phyloP scores from a whole-genome alignment of 2,888 invertebrate genomes.

The Sphinx pinastri region DNA sequence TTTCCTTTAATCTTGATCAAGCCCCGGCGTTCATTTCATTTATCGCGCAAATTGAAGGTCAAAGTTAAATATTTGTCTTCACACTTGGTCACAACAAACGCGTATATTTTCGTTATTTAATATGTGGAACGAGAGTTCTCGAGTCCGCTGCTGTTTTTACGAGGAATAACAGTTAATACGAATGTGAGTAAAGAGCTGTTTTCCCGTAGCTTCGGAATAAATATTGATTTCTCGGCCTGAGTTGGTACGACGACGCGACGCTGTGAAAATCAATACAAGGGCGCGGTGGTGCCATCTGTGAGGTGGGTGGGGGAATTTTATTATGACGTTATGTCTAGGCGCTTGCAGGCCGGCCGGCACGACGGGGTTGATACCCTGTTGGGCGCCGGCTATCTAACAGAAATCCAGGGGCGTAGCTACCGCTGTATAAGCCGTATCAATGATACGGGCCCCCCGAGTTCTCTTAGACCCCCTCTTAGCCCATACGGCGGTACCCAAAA shows the following conservation, averaged over 20 bases:
- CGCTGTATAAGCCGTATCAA: no score
- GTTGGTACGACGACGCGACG: constrained; percentile 43
- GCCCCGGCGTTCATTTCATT: constrained; percentile 61
- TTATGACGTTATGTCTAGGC: constrained; percentile 3
- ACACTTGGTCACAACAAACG: constrained; percentile 17
- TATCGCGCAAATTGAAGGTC: constrained; percentile 46
- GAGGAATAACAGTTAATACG: constrained; percentile 44
- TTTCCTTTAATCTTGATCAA: constrained; percentile 69
- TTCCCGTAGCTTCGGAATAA: constrained; percentile 59
- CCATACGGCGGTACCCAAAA: no score
- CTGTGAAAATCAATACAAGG: constrained; percentile 72
- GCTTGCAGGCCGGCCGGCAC: background rate
- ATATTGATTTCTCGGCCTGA: constrained; percentile 72
- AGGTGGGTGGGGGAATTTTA: constrained; percentile 30
- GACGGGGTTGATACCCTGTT: no score
- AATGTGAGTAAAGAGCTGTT: constrained; percentile 57
- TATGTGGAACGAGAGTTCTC: constrained; percentile 16
- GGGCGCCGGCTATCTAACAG: no score
- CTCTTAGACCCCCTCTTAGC: no score
- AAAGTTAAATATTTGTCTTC: constrained; percentile 33
- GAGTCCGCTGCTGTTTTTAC: constrained; percentile 29
- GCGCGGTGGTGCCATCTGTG: constrained; percentile 66
- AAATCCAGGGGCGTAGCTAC: no score
- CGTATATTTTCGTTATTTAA: constrained; percentile 22
- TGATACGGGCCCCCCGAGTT: no score